phyloP scores from a whole-genome alignment of 2,888 invertebrate species.

The Uloborus plumipes region DNA sequence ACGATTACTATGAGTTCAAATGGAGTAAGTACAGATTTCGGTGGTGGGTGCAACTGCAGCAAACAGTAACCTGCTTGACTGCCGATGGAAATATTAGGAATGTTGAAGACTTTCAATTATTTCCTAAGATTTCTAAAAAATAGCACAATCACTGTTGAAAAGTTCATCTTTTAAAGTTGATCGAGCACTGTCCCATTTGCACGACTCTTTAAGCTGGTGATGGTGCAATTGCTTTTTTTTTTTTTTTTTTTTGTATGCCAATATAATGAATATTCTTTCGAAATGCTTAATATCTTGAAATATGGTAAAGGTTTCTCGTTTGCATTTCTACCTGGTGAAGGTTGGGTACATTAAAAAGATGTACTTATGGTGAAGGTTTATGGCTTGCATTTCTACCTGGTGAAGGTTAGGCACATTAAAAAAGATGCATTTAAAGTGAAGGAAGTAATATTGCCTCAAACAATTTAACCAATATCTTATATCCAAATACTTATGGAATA shows the following conservation, averaged over 20 bases:
- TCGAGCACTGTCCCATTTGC: too few species aligned
- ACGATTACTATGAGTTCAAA: constrained; percentile 84
- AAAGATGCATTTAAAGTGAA: too few species aligned
- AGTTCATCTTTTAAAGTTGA: too few species aligned
- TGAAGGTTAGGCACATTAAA: constrained; percentile 43
- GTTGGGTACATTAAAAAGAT: constrained; percentile 21
- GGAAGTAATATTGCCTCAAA: background rate
- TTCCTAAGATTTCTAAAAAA: too few species aligned
- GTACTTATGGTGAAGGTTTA: background rate
- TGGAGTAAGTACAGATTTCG: constrained; percentile 65
- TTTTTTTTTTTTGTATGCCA: too few species aligned
- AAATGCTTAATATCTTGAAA: background rate
- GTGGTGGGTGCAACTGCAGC: constrained; percentile 31
- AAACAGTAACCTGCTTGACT: too few species aligned
- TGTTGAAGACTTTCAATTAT: background rate
- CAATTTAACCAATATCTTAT: background rate
- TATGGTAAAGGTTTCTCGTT: constrained; percentile 49
- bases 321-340: constrained; percentile 48
- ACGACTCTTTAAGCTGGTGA: too few species aligned
- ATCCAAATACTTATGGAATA: background rate
- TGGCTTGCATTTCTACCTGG: constrained; percentile 37
- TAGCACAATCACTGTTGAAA: background rate
- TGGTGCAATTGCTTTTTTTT: too few species aligned
- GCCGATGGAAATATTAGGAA: too few species aligned
- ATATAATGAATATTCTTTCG: too few species aligned